phyloP scores from a whole-genome alignment of 2,888 invertebrate species.

The Chloroclysta siterata region DNA sequence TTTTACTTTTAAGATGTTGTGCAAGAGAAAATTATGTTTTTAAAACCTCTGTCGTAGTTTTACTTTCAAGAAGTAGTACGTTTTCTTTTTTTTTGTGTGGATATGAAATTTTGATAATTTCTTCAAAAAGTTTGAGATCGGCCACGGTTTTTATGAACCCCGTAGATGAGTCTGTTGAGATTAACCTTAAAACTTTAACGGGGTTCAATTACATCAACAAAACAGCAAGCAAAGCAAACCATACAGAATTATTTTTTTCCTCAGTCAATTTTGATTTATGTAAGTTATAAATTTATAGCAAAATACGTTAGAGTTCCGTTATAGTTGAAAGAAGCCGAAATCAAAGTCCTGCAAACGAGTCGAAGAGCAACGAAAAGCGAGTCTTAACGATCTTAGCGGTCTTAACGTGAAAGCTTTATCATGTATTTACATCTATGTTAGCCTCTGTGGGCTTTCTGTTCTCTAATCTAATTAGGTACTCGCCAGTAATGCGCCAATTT shows the following conservation, averaged over 20 bases:
- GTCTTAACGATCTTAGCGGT: constrained; percentile 51
- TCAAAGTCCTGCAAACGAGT: constrained; percentile 57
- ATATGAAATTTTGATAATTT: constrained; percentile 6
- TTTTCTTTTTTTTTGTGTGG: background rate
- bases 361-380: constrained; percentile 73
- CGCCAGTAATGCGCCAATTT: constrained; percentile 85
- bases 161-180: constrained; percentile 41
- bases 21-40: background rate
- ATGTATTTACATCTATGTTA: constrained; percentile 76
- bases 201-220: constrained; percentile 51
- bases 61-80: too few species aligned
- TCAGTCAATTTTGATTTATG: constrained; percentile 60
- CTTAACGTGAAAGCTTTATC: constrained; percentile 64
- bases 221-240: constrained; percentile 64
- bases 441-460: constrained; percentile 78
- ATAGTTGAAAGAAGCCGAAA: constrained; percentile 55
- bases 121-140: constrained; percentile 44
- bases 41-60: too few species aligned
- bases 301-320: constrained; percentile 40
- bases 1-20: background rate
- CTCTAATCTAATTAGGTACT: constrained; percentile 84
- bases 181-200: constrained; percentile 35
- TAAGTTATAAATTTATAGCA: constrained; percentile 17
- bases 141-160: constrained; percentile 46
- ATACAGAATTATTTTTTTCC: constrained; percentile 53